A percentile compares a stretch with the other conserved stretches of the same genome.
Conservation (phyloP, 2,113 vertebrate genomes). For the Cariama cristata region DNA sequence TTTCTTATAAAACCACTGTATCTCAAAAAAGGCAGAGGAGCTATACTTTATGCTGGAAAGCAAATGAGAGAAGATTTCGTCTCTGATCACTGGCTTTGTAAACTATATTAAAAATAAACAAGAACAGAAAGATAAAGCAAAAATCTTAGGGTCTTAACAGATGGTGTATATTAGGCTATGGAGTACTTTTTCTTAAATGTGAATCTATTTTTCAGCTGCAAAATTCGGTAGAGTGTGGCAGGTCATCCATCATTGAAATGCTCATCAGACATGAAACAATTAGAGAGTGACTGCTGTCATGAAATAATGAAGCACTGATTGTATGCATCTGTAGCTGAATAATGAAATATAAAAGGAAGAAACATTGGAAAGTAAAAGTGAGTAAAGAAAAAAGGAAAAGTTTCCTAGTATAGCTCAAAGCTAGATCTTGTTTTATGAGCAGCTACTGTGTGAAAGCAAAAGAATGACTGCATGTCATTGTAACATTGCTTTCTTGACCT, state of each 20-base stretch:
- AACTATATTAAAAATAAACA: neutral
- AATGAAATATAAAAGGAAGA: neutral
- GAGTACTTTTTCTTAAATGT: neutral
- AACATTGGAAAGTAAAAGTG: neutral
- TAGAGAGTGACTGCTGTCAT: constrained; percentile 25
- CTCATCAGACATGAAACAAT: constrained; percentile 37
- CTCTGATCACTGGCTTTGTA: neutral
- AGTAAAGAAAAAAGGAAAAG: neutral
- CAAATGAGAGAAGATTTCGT: neutral
- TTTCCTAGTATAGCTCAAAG: neutral
- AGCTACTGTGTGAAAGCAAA: neutral
- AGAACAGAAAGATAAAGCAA: neutral
- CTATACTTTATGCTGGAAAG: neutral
- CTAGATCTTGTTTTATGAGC: neutral
- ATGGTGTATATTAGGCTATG: neutral
- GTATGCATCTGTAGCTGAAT: constrained; percentile 14
- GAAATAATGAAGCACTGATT: constrained; percentile 43
- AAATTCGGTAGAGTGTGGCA: neutral
- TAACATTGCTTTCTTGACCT: neutral
- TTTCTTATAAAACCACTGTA: neutral
- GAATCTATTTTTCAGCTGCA: neutral
- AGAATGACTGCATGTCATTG: neutral
- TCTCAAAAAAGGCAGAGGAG: neutral
- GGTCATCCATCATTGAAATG: constrained; percentile 39
- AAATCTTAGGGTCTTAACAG: neutral